phyloP scores from a whole-genome alignment of 2,113 vertebrate species.

The Microtus pennsylvanicus region DNA sequence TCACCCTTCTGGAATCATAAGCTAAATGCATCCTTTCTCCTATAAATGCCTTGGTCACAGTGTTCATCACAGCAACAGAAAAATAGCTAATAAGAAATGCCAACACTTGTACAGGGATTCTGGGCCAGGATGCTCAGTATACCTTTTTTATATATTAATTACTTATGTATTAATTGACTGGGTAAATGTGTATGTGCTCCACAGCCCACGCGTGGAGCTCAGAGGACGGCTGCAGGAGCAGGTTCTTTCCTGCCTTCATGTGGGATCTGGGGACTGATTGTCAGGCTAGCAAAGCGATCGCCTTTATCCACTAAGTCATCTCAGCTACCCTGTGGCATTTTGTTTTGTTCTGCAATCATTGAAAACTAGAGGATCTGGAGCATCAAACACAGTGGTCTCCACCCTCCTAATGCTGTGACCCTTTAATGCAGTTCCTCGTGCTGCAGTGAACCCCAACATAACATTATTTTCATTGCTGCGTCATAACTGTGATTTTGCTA shows the following conservation, averaged over 20 bases:
- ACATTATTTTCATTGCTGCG: background rate
- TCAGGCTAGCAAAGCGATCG: background rate
- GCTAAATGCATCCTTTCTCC: background rate
- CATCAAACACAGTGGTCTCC: background rate
- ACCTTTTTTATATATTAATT: background rate
- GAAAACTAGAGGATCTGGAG: background rate
- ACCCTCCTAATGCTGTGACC: background rate
- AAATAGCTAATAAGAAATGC: background rate
- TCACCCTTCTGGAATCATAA: background rate
- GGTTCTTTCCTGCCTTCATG: background rate
- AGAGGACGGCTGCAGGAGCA: background rate
- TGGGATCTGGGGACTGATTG: background rate
- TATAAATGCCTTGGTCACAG: background rate
- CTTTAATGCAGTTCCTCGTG: background rate
- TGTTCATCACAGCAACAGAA: background rate
- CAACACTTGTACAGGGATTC: background rate
- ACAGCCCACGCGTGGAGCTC: background rate
- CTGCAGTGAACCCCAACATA: background rate
- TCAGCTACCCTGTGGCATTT: too few relatives aligned
- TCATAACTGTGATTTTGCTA: background rate
- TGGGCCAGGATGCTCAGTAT: background rate
- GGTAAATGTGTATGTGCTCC: background rate
- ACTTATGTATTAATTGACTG: background rate
- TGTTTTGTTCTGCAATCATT: background rate
- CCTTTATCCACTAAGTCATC: background rate